Base-by-base conservation (phyloP, 2,888 invertebrate genomes). In the Patella caerulea region DNA sequence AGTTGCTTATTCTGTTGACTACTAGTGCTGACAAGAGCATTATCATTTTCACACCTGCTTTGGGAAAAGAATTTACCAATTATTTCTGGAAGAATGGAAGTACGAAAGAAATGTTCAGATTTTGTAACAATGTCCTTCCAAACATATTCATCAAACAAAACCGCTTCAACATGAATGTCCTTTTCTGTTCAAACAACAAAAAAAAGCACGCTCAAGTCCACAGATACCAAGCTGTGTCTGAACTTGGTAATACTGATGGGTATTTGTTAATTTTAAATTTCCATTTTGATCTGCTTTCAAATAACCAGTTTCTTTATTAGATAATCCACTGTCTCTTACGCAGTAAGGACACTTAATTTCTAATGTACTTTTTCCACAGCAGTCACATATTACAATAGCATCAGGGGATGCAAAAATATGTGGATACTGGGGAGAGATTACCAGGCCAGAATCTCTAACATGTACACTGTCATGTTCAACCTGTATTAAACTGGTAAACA, bases 41-140 rank as follows among this genome's bases (percentile, higher is more conserved):
- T 34, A 34, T 34, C 5, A 5, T 59, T 59, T 59, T 59, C 59
- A 59, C n/a, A 59, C 19, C 59, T 19, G 1, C 73, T 59, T 2
- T 78, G 34, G 2, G 81, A 69, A 56, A 78, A 78, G 52, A 77
- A 77, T 59, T 78, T 78, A 17, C 79, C 81, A 19, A 81, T 75
- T 14, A 81, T 73, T 19, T 79, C 81, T n/a, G 78, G 79, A 11
- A 80, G 73, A 14, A 82, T 54, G 17, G 75, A 74, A 5, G 17
- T 65, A 4, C 24, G 1, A 45, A 80, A 80, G 14, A 80, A 52
- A 24, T 52, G 52, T 65, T 65, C n/a, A 24, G 78, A 52, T 12
- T 45, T 69, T 52, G n/a, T 14, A 59, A 65, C 24, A 7, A 81
- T 75, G 1, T 78, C 69, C 15, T 73, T 12, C 74, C 74, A 74